Percentiles rank a stretch among this genome's conserved stretches.
Conservation (phyloP, 2,113 vertebrate species). For the Chiloscyllium plagiosum region DNA sequence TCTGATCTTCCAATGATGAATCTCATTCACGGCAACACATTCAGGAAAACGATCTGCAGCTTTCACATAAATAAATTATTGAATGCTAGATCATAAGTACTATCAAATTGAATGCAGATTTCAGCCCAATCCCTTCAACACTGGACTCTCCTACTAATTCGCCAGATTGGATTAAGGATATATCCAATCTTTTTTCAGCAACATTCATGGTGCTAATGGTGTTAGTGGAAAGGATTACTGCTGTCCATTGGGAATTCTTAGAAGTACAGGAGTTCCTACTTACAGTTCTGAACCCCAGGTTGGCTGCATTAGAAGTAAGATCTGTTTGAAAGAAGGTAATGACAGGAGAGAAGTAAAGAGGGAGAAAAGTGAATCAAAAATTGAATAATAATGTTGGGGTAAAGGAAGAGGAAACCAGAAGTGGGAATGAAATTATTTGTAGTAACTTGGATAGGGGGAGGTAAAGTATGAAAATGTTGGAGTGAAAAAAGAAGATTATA, state of each 20-base stretch:
- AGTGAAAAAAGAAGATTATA: neutral
- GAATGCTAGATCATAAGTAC: neutral
- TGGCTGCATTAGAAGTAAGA: neutral
- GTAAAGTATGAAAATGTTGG: neutral
- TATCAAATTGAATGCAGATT: neutral
- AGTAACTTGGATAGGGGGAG: neutral
- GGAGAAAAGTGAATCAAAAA: too few species aligned
- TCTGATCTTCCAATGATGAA: neutral
- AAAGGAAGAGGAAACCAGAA: neutral
- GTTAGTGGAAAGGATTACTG: neutral
- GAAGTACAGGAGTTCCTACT: neutral
- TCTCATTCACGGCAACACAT: neutral
- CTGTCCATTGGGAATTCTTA: neutral
- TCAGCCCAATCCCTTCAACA: neutral
- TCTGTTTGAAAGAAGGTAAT: neutral
- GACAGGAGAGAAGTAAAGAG: neutral
- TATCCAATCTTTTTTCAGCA: neutral
- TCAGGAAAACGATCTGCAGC: neutral
- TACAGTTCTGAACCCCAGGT: neutral
- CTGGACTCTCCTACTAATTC: neutral
- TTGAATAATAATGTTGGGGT: neutral
- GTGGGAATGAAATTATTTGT: neutral
- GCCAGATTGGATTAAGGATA: neutral
- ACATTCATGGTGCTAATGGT: neutral
- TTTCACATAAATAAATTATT: neutral